These are phyloP conservation scores for Fragum sueziense DNA, from an alignment of 2,888 invertebrate species.

Conservation along the genomic window DNA sequence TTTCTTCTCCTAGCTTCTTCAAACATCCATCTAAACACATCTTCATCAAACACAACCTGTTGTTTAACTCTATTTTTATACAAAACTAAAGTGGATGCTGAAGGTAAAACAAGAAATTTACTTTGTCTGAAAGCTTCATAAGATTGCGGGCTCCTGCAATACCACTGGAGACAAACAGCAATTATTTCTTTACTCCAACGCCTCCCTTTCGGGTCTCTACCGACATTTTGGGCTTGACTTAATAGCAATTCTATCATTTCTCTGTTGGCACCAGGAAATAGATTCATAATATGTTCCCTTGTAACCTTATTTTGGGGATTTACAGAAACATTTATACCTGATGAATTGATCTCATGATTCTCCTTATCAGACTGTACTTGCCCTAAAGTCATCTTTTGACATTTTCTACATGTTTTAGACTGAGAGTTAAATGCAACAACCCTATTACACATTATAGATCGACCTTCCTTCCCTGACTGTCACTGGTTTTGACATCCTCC, in stretches of 20 bases:
- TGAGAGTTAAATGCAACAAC: neutral
- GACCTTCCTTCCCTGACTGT: neutral
- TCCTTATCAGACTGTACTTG: neutral
- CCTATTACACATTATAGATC: slow-evolving; percentile 9
- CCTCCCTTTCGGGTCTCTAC: slow-evolving; percentile 30
- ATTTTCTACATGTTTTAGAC: slow-evolving; percentile 9
- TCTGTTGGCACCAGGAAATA: slow-evolving; percentile 31
- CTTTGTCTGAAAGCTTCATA: slow-evolving; percentile 31
- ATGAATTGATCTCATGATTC: neutral
- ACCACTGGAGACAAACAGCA: slow-evolving; percentile 35
- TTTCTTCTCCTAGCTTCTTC: slow-evolving; percentile 44
- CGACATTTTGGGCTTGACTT: slow-evolving; percentile 37
- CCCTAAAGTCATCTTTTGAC: slow-evolving; percentile 13
- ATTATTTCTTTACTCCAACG: slow-evolving; percentile 38
- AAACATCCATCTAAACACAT: slow-evolving; percentile 57
- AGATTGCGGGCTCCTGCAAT: slow-evolving; percentile 31
- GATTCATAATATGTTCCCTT: slow-evolving; percentile 14
- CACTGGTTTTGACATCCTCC: slow-evolving; percentile 12
- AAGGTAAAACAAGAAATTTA: slow-evolving; percentile 31
- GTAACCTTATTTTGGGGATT: neutral
- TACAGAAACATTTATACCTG: neutral
- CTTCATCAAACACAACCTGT: slow-evolving; percentile 27
- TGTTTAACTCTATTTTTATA: slow-evolving; percentile 48
- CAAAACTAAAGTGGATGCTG: slow-evolving; percentile 21
- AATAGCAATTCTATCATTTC: slow-evolving; percentile 45